Conservation (phyloP, 2,888 invertebrate species). For the Parnassius orleans region DNA sequence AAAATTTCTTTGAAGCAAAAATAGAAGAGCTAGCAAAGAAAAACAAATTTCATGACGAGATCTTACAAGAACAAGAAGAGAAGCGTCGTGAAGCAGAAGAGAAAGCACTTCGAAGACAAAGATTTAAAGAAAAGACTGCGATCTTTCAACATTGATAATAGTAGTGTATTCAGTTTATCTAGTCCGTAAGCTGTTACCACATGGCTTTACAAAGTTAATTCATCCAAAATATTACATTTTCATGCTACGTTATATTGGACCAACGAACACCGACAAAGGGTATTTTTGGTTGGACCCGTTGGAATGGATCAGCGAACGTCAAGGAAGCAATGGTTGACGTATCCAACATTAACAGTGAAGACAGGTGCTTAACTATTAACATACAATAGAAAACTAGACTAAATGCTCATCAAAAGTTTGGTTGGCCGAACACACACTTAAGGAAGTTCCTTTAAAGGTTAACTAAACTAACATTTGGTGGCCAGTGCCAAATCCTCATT, state of each 20-base stretch:
- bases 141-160: constrained; percentile 82
- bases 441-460: no score
- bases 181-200: constrained; percentile 77
- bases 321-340: no score
- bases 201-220: constrained; percentile 46
- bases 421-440: no score
- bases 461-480: no score
- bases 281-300: no score
- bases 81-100: constrained; percentile 91
- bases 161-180: constrained; percentile 48
- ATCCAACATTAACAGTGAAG: no score
- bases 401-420: no score
- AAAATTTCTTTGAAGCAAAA: constrained; percentile 97
- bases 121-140: constrained; percentile 94
- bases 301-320: no score
- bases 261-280: no score
- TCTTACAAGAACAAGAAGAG: constrained; percentile 95
- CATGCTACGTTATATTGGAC: not conserved
- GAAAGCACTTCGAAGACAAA: constrained; percentile 87
- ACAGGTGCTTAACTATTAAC: no score
- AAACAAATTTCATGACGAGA: constrained; percentile 96
- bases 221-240: constrained; percentile 12
- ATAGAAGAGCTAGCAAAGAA: constrained; percentile 91
- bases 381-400: no score
- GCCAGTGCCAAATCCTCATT: no score